These are phyloP conservation scores for Falcaria lacertinaria DNA, from an alignment of 2,888 invertebrate genomes.

Conservation along the genomic window DNA sequence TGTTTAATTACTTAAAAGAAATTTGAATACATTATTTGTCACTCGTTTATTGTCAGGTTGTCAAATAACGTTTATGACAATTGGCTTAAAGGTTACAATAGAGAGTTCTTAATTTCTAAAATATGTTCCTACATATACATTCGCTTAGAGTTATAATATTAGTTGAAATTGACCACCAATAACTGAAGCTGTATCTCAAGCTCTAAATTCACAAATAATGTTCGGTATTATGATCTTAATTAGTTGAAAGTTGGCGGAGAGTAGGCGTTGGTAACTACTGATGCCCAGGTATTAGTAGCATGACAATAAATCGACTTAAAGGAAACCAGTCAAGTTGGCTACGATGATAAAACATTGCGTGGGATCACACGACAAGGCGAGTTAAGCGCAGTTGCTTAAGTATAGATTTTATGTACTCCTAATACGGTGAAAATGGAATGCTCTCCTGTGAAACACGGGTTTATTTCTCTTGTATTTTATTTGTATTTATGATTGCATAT, in stretches of 20 bases:
- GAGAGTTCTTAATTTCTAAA: too few species aligned
- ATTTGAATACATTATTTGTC: not conserved
- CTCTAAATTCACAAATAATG: not conserved
- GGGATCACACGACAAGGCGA: slow-evolving; percentile 50
- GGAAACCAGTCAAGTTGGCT: slow-evolving; percentile 63
- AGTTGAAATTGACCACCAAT: too few species aligned
- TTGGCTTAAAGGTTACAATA: not conserved
- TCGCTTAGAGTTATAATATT: too few species aligned
- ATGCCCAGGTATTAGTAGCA: slow-evolving; percentile 62
- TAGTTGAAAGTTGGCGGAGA: slow-evolving; percentile 52
- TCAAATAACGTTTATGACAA: not conserved
- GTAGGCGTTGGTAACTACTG: slow-evolving; percentile 58
- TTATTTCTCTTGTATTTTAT: not conserved
- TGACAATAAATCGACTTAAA: slow-evolving; percentile 69
- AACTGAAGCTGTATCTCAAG: not conserved
- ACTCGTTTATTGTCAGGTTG: not conserved
- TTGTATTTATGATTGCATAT: too few species aligned
- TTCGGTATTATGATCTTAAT: slow-evolving; percentile 58
- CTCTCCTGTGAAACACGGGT: slow-evolving; percentile 18
- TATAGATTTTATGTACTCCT: slow-evolving; percentile 61
- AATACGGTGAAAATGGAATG: slow-evolving; percentile 33
- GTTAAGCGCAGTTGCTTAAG: slow-evolving; percentile 63
- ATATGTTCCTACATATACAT: too few species aligned
- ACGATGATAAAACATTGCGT: slow-evolving; percentile 72
- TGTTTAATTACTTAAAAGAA: slow-evolving; percentile 1